Conservation (phyloP, 2,888 invertebrate species). For the Andrena minutula region DNA sequence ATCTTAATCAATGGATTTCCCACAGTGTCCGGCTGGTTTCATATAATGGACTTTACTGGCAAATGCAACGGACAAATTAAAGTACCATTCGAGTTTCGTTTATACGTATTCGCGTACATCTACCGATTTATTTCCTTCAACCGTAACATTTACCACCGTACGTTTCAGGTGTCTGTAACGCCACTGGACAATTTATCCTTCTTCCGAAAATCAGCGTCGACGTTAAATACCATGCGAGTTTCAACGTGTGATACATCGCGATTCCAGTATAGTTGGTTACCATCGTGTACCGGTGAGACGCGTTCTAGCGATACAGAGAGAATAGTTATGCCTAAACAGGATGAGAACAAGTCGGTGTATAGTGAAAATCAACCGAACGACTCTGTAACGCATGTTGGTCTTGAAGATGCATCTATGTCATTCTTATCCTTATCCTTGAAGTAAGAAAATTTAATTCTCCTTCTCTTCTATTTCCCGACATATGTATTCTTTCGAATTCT, state of each 20-base stretch:
- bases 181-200: slow-evolving; percentile 86
- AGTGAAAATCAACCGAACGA: slow-evolving; percentile 52
- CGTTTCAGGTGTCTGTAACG: slow-evolving; percentile 85
- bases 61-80: slow-evolving; percentile 88
- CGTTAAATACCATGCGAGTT: slow-evolving; percentile 56
- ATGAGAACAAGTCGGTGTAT: slow-evolving; percentile 46
- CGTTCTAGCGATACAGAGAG: slow-evolving; percentile 42
- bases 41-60: slow-evolving; percentile 87
- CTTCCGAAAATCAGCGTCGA: slow-evolving; percentile 69
- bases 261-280: slow-evolving; percentile 33
- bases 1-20: slow-evolving; percentile 86
- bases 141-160: not conserved
- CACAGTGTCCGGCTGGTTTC: slow-evolving; percentile 88
- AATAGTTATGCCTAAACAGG: slow-evolving; percentile 26
- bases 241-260: slow-evolving; percentile 39
- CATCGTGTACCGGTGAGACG: slow-evolving; percentile 60
- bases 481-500: not conserved
- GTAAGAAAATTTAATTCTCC: slow-evolving; percentile 70
- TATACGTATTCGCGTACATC: not conserved
- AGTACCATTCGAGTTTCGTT: slow-evolving; percentile 77
- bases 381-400: slow-evolving; percentile 64
- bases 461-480: slow-evolving; percentile 5
- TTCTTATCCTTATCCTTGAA: slow-evolving; percentile 81
- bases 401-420: slow-evolving; percentile 80
- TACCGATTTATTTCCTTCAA: not conserved